Conservation (phyloP, 2,888 invertebrate genomes). For the Trichacis sp. region DNA sequence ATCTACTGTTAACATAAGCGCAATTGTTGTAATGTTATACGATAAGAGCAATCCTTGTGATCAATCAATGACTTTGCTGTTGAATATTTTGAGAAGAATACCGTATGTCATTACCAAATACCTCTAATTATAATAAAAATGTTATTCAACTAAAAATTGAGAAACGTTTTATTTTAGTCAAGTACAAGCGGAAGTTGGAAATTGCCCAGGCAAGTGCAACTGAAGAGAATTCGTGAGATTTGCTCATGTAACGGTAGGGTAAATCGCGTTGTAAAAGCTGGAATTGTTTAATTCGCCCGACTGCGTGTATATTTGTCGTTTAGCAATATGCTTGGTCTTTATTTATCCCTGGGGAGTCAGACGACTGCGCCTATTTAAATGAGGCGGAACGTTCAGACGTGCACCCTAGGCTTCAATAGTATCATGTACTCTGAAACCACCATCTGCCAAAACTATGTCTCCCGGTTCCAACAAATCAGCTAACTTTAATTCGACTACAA, state of each 20-base stretch:
- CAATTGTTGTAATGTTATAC: no score
- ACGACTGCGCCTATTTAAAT: constrained; percentile 37
- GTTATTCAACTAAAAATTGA: background rate
- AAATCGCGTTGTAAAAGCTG: constrained; percentile 34
- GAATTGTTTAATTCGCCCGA: constrained; percentile 42
- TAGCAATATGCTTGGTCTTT: constrained; percentile 43
- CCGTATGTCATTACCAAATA: background rate
- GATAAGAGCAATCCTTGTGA: no score
- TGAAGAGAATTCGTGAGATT: constrained; percentile 41
- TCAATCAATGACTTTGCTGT: no score
- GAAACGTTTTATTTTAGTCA: constrained; percentile 8
- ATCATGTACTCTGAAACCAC: background rate
- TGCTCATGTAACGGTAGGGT: constrained; percentile 35
- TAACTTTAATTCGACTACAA: background rate
- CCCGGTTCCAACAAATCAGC: constrained; percentile 1
- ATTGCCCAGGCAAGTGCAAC: constrained; percentile 44
- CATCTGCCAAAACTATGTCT: constrained; percentile 2
- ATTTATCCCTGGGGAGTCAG: constrained; percentile 43
- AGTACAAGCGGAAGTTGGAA: constrained; percentile 38
- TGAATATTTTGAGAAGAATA: no score
- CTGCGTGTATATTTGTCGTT: constrained; percentile 45
- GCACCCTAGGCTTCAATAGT: background rate
- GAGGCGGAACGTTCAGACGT: constrained; percentile 25
- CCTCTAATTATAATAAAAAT: background rate
- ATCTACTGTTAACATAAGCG: no score